These are phyloP conservation scores for Synergus itoensis DNA, from an alignment of 2,888 invertebrate genomes.

Conservation along the genomic window DNA sequence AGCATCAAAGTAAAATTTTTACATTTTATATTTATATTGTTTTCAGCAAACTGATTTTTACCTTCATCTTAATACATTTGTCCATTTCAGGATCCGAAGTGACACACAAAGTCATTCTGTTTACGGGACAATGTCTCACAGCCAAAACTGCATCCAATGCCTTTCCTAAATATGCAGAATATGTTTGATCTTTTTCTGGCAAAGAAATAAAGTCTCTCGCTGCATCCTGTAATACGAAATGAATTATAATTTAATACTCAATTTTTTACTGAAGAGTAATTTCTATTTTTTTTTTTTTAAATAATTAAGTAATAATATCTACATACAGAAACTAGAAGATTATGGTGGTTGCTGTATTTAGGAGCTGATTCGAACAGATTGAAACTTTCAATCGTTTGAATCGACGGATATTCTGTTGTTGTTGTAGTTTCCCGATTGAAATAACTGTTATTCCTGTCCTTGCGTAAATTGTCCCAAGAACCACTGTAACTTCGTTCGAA, in stretches of 20 bases:
- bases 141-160: slow-evolving; percentile 86
- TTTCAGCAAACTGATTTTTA: slow-evolving; percentile 76
- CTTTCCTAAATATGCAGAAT: slow-evolving; percentile 85
- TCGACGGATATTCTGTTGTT: slow-evolving; percentile 58
- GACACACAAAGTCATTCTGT: slow-evolving; percentile 92
- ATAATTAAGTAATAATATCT: not conserved
- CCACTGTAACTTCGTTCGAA: slow-evolving; percentile 46
- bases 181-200: slow-evolving; percentile 87
- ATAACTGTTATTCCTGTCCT: slow-evolving; percentile 49
- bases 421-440: slow-evolving; percentile 47
- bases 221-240: slow-evolving; percentile 82
- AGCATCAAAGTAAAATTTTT: not conserved
- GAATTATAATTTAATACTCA: not conserved
- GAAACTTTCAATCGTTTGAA: slow-evolving; percentile 83
- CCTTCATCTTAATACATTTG: slow-evolving; percentile 95
- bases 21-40: not conserved
- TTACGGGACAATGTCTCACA: slow-evolving; percentile 90
- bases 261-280: not conserved
- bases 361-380: slow-evolving; percentile 87
- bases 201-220: slow-evolving; percentile 84
- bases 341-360: slow-evolving; percentile 84
- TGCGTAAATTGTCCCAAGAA: slow-evolving; percentile 50
- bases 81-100: slow-evolving; percentile 94
- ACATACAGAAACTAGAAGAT: slow-evolving; percentile 88
- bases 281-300: not conserved